phyloP scores from a whole-genome alignment of 2,888 invertebrate species.

The Lasius platythorax region DNA sequence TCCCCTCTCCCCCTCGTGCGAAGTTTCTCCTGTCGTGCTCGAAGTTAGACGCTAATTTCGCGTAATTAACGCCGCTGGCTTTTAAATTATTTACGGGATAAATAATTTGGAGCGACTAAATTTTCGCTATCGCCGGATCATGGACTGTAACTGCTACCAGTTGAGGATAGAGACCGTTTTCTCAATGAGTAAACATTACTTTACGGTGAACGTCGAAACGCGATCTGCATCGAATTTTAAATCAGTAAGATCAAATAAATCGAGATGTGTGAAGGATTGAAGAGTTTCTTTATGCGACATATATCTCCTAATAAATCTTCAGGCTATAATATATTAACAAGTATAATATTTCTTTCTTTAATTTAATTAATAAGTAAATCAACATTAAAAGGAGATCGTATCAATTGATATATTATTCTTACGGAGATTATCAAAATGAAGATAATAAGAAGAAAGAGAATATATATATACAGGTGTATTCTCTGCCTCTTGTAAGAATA shows the following conservation, averaged over 20 bases:
- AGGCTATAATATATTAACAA: background rate
- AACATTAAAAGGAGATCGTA: background rate
- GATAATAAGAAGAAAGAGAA: background rate
- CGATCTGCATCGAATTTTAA: background rate
- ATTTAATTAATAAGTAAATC: background rate
- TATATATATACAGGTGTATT: background rate
- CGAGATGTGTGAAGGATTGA: background rate
- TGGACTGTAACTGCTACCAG: constrained; percentile 9
- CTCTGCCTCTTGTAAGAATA: background rate
- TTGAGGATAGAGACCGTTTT: background rate
- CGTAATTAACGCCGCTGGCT: constrained; percentile 49
- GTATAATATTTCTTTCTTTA: background rate
- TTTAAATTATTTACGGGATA: constrained; percentile 54
- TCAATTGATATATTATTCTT: background rate
- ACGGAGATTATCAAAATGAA: background rate
- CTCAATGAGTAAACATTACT: background rate
- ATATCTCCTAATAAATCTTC: background rate
- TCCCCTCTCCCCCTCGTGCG: background rate
- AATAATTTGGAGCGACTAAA: constrained; percentile 43
- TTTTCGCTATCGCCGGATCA: constrained; percentile 31
- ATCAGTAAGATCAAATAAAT: background rate
- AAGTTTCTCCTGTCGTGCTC: constrained; percentile 44
- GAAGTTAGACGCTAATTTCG: constrained; percentile 49
- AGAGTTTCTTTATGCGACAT: background rate
- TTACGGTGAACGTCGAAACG: background rate